Base-by-base conservation (phyloP, 2,797 vertebrate species). In the Acomys russatus region DNA sequence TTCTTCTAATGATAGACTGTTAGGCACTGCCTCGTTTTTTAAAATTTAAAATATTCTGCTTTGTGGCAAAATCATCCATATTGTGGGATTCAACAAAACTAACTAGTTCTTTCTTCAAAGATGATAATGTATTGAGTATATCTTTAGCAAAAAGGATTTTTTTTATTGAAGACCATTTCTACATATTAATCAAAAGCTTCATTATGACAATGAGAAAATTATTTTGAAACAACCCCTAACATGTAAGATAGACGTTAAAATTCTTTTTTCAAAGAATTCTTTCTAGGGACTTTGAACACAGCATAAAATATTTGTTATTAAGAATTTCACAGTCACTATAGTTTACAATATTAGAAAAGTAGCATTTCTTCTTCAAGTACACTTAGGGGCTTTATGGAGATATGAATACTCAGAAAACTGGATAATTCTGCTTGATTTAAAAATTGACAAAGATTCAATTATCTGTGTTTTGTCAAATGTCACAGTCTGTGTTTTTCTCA, bases 401-500 rank as follows among this genome's bases (percentile, higher is more conserved):
- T 93, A 94, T 91, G 76, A 92, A 66, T 86, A 73, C 20, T 70
- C 17, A 92, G 25, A 25, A 59, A 6, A 64, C 82, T 44, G 54
- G 73, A 66, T 88, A 76, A 91, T 89, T 96, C 9, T 94, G 10
- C 33, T 78, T 93, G 18, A 95, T 89, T 68, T 70, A 2, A 83
- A 82, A 83, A 44, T 85, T 66, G 35, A 93, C 54, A 90, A 54
- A 9, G 4, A 61, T 93, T 92, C 61, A 92, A 83, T 95, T 88
- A 54, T 97, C 85, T 85, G 33, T 84, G 14, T 64, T 82, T 96
- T 54, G 61, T 96, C 74, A 59, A 59, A 85, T 91, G 54, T 71
- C 90, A 93, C 17, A 90, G 63, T 73, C 90, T 92, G 5, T 88
- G 66, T 90, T 93, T 95, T 68, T 92, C 82, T 17, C 63, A 97